Evolutionary conservation across 2,888 invertebrate species (phyloP).

Genomic region (Cybosia mesomella): DNA sequence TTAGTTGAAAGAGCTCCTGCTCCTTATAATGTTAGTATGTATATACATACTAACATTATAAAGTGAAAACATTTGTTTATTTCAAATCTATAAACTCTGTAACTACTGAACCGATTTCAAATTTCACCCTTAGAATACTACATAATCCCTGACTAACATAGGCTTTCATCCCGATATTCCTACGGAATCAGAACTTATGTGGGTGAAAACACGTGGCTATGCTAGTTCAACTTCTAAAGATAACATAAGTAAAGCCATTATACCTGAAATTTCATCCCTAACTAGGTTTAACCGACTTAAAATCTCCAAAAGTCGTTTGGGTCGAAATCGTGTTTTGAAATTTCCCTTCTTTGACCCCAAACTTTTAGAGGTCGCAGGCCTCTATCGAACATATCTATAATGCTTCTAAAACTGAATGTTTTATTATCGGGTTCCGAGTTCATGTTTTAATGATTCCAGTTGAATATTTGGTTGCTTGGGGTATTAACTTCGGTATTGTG

Average conservation of each 20-base stretch:
- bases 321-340: constrained; percentile 15
- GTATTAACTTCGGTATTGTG: background rate
- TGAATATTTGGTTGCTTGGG: background rate
- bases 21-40: no score
- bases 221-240: no score
- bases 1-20: no score
- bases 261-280: constrained; percentile 10
- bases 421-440: background rate
- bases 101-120: no score
- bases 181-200: no score
- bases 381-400: constrained; percentile 22
- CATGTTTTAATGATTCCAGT: background rate
- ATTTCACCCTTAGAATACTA: no score
- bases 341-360: constrained; percentile 33
- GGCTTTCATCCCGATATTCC: no score
- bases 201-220: no score
- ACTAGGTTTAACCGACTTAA: constrained; percentile 27
- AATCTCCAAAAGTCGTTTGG: constrained; percentile 35
- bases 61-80: no score
- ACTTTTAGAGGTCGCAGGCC: constrained; percentile 31
- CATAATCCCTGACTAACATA: no score
- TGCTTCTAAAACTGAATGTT: constrained; percentile 16
- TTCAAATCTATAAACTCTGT: no score
- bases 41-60: no score
- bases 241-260: background rate